These are phyloP conservation scores for Cistogaster globosa DNA, from an alignment of 2,888 invertebrate genomes.

Conservation along the genomic window DNA sequence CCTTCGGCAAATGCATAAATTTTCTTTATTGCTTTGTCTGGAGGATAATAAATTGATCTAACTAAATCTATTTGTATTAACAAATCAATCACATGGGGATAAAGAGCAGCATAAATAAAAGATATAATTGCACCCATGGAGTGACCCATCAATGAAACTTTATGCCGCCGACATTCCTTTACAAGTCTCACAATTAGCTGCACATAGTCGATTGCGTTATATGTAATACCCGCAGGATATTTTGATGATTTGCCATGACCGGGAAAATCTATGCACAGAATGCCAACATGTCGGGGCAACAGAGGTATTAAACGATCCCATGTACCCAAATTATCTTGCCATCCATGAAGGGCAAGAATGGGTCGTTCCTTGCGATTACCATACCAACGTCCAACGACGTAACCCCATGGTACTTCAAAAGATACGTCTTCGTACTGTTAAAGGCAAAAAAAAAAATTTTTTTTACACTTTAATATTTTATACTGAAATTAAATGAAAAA, in stretches of 20 bases:
- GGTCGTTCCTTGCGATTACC: slow-evolving; percentile 86
- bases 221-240: slow-evolving; percentile 85
- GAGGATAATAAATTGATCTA: slow-evolving; percentile 47
- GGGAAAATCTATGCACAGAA: slow-evolving; percentile 87
- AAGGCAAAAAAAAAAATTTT: slow-evolving; percentile 77
- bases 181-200: slow-evolving; percentile 84
- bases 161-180: slow-evolving; percentile 87
- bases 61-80: slow-evolving; percentile 77
- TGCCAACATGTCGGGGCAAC: slow-evolving; percentile 83
- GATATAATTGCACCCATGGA: slow-evolving; percentile 86
- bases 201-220: slow-evolving; percentile 79
- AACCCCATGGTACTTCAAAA: slow-evolving; percentile 87
- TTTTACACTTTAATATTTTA: neutral
- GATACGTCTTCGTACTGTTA: slow-evolving; percentile 84
- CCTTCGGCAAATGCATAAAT: slow-evolving; percentile 79
- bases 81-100: slow-evolving; percentile 79
- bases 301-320: slow-evolving; percentile 87
- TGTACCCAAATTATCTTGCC: slow-evolving; percentile 89
- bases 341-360: slow-evolving; percentile 88
- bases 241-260: slow-evolving; percentile 88
- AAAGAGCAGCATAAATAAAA: slow-evolving; percentile 85
- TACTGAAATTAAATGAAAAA: no score
- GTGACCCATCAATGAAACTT: slow-evolving; percentile 87
- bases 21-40: slow-evolving; percentile 32
- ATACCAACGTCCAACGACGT: slow-evolving; percentile 88